Evolutionary conservation across 2,113 vertebrate species (phyloP).

Genomic region (Atlantisia rogersi): DNA sequence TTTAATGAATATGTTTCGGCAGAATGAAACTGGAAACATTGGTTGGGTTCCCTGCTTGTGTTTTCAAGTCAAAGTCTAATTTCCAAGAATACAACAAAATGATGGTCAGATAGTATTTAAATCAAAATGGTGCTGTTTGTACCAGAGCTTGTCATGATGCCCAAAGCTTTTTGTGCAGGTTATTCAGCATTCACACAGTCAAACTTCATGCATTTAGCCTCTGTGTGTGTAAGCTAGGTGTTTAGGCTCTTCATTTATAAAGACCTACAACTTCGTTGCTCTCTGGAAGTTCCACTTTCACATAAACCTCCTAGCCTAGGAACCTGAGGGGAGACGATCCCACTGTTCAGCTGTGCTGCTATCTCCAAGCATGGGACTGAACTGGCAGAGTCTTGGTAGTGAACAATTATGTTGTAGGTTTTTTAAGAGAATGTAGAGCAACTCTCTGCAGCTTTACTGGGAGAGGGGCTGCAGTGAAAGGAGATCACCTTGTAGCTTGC

Average conservation of each 20-base stretch:
- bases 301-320: neutral
- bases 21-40: neutral
- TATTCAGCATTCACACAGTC: neutral
- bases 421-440: neutral
- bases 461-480: fast-evolving
- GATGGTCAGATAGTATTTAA: neutral
- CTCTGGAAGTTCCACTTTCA: neutral
- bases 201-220: neutral
- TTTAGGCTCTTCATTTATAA: neutral
- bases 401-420: neutral
- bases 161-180: neutral
- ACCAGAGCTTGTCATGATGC: neutral
- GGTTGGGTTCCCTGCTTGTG: neutral
- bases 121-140: neutral
- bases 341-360: neutral
- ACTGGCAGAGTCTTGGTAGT: neutral
- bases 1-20: neutral
- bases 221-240: neutral
- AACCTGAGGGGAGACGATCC: neutral
- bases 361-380: neutral
- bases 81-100: neutral
- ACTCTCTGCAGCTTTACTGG: neutral
- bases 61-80: neutral
- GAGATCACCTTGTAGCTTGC: neutral
- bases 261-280: neutral